Evolutionary conservation across 1,140 invertebrate species (phyloP).

Genomic region (Diabrotica undecimpunctata): DNA sequence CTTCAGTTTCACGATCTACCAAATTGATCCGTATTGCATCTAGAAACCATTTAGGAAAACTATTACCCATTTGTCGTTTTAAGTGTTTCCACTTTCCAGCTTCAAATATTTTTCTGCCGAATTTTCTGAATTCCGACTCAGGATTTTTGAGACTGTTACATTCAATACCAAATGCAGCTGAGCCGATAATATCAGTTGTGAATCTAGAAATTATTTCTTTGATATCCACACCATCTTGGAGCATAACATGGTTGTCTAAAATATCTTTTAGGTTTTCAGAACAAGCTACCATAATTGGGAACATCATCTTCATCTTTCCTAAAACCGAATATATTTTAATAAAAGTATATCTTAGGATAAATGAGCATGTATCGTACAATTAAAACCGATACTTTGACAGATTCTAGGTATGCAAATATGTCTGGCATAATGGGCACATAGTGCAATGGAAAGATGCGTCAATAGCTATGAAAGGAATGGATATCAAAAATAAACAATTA

Average conservation of each 20-base stretch:
- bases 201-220: conserved; percentile 45
- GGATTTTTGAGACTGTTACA: conserved; percentile 55
- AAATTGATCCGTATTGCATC: not conserved
- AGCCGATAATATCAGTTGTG: conserved; percentile 62
- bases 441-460: no score
- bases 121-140: conserved; percentile 8
- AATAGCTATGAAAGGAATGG: no score
- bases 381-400: not conserved
- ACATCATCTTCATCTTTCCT: conserved; percentile 17
- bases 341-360: not conserved
- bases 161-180: conserved; percentile 60
- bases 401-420: no score
- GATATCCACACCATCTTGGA: conserved; percentile 18
- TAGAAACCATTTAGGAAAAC: not conserved
- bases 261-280: conserved; percentile 28
- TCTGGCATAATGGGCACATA: no score
- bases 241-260: conserved; percentile 20
- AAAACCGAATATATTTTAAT: not conserved
- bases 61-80: not conserved
- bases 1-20: conserved; percentile 37
- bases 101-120: not conserved
- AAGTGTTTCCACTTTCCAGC: not conserved
- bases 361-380: not conserved
- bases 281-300: conserved; percentile 23
- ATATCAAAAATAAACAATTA: no score